Percentiles rank a stretch among this genome's conserved stretches.
Conservation (phyloP, 2,113 vertebrate genomes). For the Struthio camelus region DNA sequence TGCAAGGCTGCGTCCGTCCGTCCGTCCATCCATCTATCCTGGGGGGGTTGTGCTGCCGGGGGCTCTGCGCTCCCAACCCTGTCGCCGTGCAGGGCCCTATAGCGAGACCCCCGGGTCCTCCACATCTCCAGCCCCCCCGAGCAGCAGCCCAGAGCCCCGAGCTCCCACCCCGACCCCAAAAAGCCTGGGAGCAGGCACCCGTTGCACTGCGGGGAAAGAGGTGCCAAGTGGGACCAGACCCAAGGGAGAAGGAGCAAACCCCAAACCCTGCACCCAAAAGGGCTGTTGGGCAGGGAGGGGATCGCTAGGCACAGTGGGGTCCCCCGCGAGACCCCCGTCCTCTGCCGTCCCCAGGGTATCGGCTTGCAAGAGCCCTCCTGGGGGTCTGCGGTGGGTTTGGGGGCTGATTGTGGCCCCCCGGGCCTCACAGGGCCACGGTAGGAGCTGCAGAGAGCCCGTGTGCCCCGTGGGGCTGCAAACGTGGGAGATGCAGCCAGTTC, state of each 20-base stretch:
- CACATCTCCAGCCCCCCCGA: neutral
- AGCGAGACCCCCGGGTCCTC: rapidly evolving
- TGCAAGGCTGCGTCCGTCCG: neutral
- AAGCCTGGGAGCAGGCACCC: no score
- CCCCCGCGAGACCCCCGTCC: neutral
- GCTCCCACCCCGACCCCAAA: neutral
- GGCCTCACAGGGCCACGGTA: no score
- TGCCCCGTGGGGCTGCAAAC: no score
- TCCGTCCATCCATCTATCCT: rapidly evolving
- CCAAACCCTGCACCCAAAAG: neutral
- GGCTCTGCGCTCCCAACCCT: neutral
- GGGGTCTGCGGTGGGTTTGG: no score
- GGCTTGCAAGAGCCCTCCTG: no score
- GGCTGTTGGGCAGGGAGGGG: neutral
- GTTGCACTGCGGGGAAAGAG: no score
- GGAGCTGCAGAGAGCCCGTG: no score
- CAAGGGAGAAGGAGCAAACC: neutral
- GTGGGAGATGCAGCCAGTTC: no score
- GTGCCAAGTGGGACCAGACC: neutral
- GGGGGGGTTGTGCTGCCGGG: neutral
- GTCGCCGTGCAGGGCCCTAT: neutral
- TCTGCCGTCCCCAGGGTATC: neutral
- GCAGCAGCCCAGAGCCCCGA: rapidly evolving
- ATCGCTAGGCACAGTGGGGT: neutral
- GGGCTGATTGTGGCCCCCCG: no score